Evolutionary conservation across 1,140 invertebrate genomes (phyloP).

Genomic region (Araneus ventricosus): DNA sequence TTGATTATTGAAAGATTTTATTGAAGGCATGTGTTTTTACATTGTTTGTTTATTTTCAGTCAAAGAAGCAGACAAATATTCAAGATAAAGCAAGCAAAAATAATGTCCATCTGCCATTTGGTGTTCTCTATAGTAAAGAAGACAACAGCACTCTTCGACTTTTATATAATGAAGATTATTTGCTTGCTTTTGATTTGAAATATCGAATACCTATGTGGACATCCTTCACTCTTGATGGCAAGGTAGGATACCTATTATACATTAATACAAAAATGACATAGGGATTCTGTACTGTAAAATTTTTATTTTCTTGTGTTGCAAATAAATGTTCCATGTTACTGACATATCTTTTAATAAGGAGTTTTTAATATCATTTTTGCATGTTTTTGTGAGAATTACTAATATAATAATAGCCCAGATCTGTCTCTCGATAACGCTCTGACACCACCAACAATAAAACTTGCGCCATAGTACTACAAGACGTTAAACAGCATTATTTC

Average conservation of each 20-base stretch:
- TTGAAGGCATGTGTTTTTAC: background rate
- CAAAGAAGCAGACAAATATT: background rate
- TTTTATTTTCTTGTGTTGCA: too few relatives aligned
- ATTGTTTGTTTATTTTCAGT: constrained; percentile 12
- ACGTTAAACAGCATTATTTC: too few relatives aligned
- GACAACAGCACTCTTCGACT: constrained; percentile 61
- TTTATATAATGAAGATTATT: constrained; percentile 66
- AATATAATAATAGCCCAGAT: too few relatives aligned
- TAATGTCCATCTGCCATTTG: constrained; percentile 46
- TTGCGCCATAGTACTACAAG: too few relatives aligned
- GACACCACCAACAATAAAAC: too few relatives aligned
- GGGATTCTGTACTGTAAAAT: too few relatives aligned
- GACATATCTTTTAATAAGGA: too few relatives aligned
- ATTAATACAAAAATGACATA: background rate
- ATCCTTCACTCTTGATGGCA: constrained; percentile 35
- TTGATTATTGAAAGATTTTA: background rate
- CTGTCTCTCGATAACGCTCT: too few relatives aligned
- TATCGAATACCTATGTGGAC: constrained; percentile 56
- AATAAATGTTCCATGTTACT: too few relatives aligned
- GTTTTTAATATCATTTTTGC: too few relatives aligned
- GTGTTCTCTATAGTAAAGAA: constrained; percentile 23
- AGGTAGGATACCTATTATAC: constrained; percentile 11
- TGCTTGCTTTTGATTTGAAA: constrained; percentile 63
- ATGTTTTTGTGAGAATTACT: too few relatives aligned
- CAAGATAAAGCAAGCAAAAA: background rate